A percentile compares a stretch with the other conserved stretches of the same genome.
Conservation (phyloP, 2,113 vertebrate genomes). For the Nettapus auritus region DNA sequence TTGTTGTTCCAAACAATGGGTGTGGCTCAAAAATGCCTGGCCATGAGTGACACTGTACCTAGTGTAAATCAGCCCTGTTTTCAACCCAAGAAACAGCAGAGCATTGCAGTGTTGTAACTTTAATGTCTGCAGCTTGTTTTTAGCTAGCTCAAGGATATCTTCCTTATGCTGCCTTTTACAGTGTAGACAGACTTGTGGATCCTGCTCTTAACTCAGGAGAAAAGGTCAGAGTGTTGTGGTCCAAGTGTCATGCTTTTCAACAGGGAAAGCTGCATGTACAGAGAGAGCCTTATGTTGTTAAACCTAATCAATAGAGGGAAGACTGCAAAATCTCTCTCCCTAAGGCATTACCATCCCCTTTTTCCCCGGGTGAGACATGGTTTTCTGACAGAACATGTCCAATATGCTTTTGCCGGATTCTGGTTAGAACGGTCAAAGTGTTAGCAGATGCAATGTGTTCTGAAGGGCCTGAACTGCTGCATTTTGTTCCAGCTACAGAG, state of each 20-base stretch:
- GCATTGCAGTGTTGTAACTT: not conserved
- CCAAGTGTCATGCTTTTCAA: not conserved
- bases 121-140: not conserved
- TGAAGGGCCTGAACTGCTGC: not conserved
- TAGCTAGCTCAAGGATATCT: not conserved
- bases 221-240: not conserved
- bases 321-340: not conserved
- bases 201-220: not conserved
- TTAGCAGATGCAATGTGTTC: not conserved
- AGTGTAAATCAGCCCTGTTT: not conserved
- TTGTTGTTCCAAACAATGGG: not conserved
- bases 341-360: not conserved
- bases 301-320: not conserved
- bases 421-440: not conserved
- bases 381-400: not conserved
- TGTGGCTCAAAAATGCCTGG: not conserved
- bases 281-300: not conserved
- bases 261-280: not conserved
- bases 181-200: not conserved
- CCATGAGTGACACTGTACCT: not conserved
- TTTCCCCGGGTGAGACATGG: not conserved
- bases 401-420: not conserved
- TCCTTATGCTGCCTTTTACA: not conserved
- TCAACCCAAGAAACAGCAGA: not conserved
- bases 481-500: not conserved